Conservation (phyloP, 2,113 vertebrate species). For the Electrona antarctica region DNA sequence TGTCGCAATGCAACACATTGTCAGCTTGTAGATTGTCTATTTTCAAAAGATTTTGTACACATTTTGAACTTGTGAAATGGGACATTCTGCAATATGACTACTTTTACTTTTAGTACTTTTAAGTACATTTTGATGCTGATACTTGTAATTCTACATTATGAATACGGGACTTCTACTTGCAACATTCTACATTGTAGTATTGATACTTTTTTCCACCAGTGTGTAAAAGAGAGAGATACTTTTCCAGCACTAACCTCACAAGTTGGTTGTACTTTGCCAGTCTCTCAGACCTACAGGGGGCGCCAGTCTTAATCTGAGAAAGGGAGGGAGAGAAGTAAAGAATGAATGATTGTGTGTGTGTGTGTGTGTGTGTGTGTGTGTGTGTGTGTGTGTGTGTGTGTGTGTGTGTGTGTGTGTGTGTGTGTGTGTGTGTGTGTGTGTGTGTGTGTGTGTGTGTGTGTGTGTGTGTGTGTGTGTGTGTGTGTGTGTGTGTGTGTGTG, state of each 20-base stretch:
- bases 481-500: slow-evolving; percentile 8
- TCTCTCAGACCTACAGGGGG: slow-evolving; percentile 92
- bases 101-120: too few relatives aligned
- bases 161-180: too few relatives aligned
- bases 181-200: too few relatives aligned
- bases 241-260: slow-evolving; percentile 84
- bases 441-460: too few relatives aligned
- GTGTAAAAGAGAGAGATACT: not conserved
- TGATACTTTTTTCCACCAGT: not conserved
- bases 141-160: too few relatives aligned
- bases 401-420: slow-evolving; percentile 7
- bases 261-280: slow-evolving; percentile 96
- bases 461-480: not conserved
- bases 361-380: not conserved
- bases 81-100: too few relatives aligned
- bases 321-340: not conserved
- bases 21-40: too few relatives aligned
- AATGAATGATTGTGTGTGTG: not conserved
- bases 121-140: too few relatives aligned
- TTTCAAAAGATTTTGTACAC: too few relatives aligned
- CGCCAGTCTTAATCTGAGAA: slow-evolving; percentile 91
- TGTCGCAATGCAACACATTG: too few relatives aligned
- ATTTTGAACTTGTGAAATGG: too few relatives aligned
- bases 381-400: slow-evolving; percentile 5
- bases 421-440: not conserved